Evolutionary conservation across 2,888 invertebrate genomes (phyloP).

Genomic region (Campaea margaritaria): DNA sequence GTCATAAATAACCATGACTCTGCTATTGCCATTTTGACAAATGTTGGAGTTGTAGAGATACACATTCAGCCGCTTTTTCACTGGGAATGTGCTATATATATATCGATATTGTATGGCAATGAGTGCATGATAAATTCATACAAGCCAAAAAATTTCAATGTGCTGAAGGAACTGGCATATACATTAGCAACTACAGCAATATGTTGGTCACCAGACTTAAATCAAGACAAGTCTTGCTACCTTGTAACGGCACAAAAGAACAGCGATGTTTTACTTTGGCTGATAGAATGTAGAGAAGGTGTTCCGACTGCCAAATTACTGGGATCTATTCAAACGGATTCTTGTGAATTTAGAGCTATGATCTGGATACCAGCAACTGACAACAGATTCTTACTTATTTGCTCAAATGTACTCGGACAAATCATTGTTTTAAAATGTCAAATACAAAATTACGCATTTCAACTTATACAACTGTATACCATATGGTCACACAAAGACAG

Average conservation of each 20-base stretch:
- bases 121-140: constrained; percentile 37
- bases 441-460: constrained; percentile 46
- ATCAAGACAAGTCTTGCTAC: constrained; percentile 55
- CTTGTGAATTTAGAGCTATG: constrained; percentile 57
- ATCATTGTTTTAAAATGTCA: constrained; percentile 54
- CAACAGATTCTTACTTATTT: constrained; percentile 54
- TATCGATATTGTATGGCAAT: constrained; percentile 55
- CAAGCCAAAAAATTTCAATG: constrained; percentile 46
- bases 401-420: constrained; percentile 61
- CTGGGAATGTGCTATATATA: constrained; percentile 57
- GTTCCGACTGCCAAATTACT: constrained; percentile 44
- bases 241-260: constrained; percentile 73
- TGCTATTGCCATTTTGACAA: constrained; percentile 66
- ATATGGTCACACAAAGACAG: constrained; percentile 69
- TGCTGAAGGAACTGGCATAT: constrained; percentile 58
- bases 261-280: constrained; percentile 66
- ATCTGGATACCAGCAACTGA: constrained; percentile 57
- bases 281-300: constrained; percentile 42
- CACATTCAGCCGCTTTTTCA: constrained; percentile 46
- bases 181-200: constrained; percentile 59
- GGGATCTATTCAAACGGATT: constrained; percentile 46
- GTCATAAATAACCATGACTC: constrained; percentile 52
- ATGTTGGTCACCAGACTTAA: constrained; percentile 62
- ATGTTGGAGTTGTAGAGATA: constrained; percentile 68
- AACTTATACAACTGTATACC: constrained; percentile 38